Evolutionary conservation across 2,888 invertebrate species (phyloP).

Genomic region (Epirrita christyi): DNA sequence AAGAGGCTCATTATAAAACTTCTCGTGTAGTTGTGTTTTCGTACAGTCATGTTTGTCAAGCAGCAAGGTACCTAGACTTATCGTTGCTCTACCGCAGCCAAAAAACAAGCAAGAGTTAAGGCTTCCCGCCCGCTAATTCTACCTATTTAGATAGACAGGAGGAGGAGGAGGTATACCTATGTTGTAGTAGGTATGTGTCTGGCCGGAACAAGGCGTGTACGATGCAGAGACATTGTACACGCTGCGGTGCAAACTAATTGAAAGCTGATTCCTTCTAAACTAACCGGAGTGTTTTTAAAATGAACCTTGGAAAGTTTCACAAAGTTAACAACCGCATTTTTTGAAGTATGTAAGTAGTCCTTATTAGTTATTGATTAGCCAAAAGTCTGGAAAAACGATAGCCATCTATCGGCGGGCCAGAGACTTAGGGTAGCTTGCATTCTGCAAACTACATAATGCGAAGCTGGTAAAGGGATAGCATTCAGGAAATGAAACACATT

Average conservation of each 20-base stretch:
- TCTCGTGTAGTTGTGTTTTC: not conserved
- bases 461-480: not conserved
- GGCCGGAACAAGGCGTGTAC: slow-evolving; percentile 11
- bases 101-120: slow-evolving; percentile 20
- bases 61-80: too few relatives aligned
- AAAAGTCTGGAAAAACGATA: slow-evolving; percentile 2
- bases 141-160: not conserved
- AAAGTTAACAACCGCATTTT: not conserved
- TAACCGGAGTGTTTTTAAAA: not conserved
- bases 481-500: not conserved
- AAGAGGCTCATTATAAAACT: not conserved
- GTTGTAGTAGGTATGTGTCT: slow-evolving; percentile 1
- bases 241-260: not conserved
- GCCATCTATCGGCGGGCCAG: slow-evolving; percentile 12
- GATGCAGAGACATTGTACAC: not conserved
- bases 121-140: slow-evolving; percentile 12
- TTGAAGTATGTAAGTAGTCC: not conserved
- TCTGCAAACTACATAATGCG: too few relatives aligned
- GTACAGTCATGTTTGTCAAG: slow-evolving; percentile 12
- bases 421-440: too few relatives aligned
- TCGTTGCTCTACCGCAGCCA: slow-evolving; percentile 12
- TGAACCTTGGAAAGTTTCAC: not conserved
- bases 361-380: slow-evolving; percentile 1
- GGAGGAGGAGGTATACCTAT: not conserved
- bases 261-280: not conserved